Percentiles rank a stretch among this genome's conserved stretches.
These are phyloP conservation scores for Nomada flava DNA, from an alignment of 2,888 invertebrate genomes.

Conservation along the genomic window DNA sequence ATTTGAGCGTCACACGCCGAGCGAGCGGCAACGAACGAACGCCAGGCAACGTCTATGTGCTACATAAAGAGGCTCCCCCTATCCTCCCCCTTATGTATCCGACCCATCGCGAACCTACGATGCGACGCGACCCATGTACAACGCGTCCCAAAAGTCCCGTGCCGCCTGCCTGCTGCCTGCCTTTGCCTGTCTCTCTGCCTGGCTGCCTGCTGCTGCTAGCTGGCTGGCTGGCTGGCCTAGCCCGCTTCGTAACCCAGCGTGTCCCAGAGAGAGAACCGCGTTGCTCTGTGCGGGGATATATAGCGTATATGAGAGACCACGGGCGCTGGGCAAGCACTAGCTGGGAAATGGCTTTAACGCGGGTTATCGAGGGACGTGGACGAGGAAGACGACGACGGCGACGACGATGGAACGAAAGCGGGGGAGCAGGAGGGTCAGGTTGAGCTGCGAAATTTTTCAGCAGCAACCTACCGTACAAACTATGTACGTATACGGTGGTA, in stretches of 20 bases:
- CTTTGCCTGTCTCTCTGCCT: constrained; percentile 45
- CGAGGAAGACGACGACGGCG: constrained; percentile 12
- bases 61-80: constrained; percentile 81
- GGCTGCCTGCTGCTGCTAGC: constrained; percentile 41
- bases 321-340: constrained; percentile 71
- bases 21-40: constrained; percentile 81
- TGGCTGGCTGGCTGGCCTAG: constrained; percentile 33
- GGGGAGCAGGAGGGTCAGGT: background rate
- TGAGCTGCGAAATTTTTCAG: constrained; percentile 73
- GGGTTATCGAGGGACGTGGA: constrained; percentile 67
- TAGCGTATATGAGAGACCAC: constrained; percentile 67
- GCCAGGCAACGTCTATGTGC: constrained; percentile 82
- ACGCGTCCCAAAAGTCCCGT: constrained; percentile 79
- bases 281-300: constrained; percentile 52
- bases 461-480: constrained; percentile 12
- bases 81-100: constrained; percentile 81
- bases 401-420: constrained; percentile 26
- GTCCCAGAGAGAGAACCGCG: constrained; percentile 66
- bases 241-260: constrained; percentile 53
- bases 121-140: constrained; percentile 76
- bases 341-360: constrained; percentile 73
- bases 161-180: constrained; percentile 61
- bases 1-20: constrained; percentile 84
- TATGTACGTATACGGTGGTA: background rate
- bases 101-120: constrained; percentile 81